Percentiles rank a stretch among this genome's conserved stretches.
phyloP scores from a whole-genome alignment of 2,888 invertebrate species.

The Rhaphigaster nebulosa region DNA sequence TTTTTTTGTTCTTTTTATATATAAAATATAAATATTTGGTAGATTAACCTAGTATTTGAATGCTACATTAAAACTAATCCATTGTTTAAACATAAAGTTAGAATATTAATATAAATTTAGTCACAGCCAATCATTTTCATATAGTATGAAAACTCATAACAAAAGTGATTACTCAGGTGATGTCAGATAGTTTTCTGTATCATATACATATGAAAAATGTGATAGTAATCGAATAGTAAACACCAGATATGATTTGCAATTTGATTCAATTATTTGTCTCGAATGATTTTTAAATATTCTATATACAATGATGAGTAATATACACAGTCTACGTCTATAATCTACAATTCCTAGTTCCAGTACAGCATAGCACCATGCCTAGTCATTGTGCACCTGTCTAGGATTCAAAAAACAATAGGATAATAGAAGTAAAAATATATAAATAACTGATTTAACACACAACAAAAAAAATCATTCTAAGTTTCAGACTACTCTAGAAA shows the following conservation, averaged over 20 bases:
- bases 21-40: slow-evolving; percentile 58
- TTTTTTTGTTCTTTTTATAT: slow-evolving; percentile 45
- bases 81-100: slow-evolving; percentile 47
- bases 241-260: slow-evolving; percentile 32
- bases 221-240: slow-evolving; percentile 32
- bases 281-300: slow-evolving; percentile 2
- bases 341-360: slow-evolving; percentile 51
- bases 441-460: slow-evolving; percentile 46
- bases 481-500: slow-evolving; percentile 48
- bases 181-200: slow-evolving; percentile 14
- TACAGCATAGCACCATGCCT: slow-evolving; percentile 60
- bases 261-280: slow-evolving; percentile 54
- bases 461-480: background rate
- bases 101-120: slow-evolving; percentile 50
- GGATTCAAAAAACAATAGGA: slow-evolving; percentile 50
- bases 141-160: slow-evolving; percentile 51
- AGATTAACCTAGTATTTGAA: slow-evolving; percentile 51
- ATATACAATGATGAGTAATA: slow-evolving; percentile 51
- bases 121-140: slow-evolving; percentile 60
- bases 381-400: slow-evolving; percentile 61
- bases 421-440: slow-evolving; percentile 52
- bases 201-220: slow-evolving; percentile 11
- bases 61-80: slow-evolving; percentile 47
- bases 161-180: slow-evolving; percentile 55
- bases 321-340: slow-evolving; percentile 50